Conservation (phyloP, 2,888 invertebrate genomes). For the Microctonus hyperodae region DNA sequence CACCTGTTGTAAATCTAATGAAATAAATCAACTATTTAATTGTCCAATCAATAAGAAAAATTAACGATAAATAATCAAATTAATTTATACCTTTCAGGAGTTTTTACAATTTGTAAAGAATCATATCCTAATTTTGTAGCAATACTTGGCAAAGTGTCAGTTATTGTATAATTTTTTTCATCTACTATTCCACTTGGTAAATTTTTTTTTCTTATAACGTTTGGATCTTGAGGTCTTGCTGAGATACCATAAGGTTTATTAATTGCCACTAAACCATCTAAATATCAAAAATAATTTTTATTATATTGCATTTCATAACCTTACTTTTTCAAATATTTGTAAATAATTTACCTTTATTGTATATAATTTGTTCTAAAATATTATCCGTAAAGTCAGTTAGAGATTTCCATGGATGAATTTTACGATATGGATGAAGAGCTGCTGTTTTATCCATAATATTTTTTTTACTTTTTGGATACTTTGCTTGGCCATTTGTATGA, state of each 20-base stretch:
- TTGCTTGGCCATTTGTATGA: not conserved
- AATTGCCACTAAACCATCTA: conserved; percentile 53
- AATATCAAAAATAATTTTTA: conserved; percentile 11
- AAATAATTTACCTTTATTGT: conserved; percentile 42
- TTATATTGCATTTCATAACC: not conserved
- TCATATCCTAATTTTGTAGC: conserved; percentile 40
- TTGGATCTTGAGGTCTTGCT: not conserved
- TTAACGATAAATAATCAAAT: not conserved
- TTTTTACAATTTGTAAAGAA: conserved; percentile 35
- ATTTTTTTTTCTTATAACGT: not conserved
- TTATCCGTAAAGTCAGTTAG: conserved; percentile 35
- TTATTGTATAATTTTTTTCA: conserved; percentile 40
- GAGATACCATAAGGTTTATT: conserved; percentile 59
- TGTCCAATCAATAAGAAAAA: not conserved
- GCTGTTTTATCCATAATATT: conserved; percentile 15
- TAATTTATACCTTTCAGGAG: conserved; percentile 44
- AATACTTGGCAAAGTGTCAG: conserved; percentile 42
- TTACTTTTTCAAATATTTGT: not conserved
- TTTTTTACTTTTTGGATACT: not conserved
- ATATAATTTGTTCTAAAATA: conserved; percentile 39
- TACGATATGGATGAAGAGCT: conserved; percentile 44
- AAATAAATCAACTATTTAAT: not conserved
- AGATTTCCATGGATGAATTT: conserved; percentile 52
- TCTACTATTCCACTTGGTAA: conserved; percentile 32
- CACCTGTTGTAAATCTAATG: conserved; percentile 45